phyloP scores from a whole-genome alignment of 1,140 invertebrate species.

The Thrips palmi region DNA sequence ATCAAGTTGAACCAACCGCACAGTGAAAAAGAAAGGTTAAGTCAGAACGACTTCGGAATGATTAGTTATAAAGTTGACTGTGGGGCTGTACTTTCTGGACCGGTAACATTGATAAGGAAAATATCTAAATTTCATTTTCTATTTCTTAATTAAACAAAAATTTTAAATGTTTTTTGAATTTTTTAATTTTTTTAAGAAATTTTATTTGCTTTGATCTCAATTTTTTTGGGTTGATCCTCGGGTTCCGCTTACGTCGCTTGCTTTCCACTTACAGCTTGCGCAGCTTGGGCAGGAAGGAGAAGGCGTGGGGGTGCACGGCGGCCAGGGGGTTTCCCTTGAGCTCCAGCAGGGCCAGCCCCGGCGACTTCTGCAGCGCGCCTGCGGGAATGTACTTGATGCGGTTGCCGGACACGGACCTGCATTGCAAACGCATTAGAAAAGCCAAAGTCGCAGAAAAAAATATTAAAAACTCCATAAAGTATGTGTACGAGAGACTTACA shows the following conservation, averaged over 20 bases:
- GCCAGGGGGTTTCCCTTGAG: slow-evolving; percentile 50
- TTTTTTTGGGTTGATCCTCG: background rate
- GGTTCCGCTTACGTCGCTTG: no score
- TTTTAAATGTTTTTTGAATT: no score
- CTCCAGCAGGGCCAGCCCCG: slow-evolving; percentile 40
- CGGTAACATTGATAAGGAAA: no score
- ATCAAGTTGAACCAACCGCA: no score
- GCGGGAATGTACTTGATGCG: slow-evolving; percentile 39
- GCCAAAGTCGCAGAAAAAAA: background rate
- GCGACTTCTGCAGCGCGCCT: slow-evolving; percentile 34
- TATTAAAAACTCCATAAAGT: background rate
- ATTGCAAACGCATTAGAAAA: slow-evolving; percentile 17
- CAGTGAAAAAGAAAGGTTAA: no score
- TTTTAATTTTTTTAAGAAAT: no score
- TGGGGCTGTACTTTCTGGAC: no score
- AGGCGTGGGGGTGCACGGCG: slow-evolving; percentile 39
- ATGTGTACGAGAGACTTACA: slow-evolving; percentile 37
- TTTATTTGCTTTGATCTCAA: background rate
- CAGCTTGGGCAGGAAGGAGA: slow-evolving; percentile 41
- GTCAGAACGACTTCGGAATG: no score
- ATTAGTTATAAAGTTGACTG: no score
- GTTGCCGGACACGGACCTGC: slow-evolving; percentile 49
- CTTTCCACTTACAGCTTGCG: slow-evolving; percentile 58
- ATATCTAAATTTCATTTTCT: no score
- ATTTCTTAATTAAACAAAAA: no score